Evolutionary conservation across 1,140 invertebrate genomes (phyloP), one percentile per base, ranked within the genome.

Genomic region (Bombus fervidus): DNA sequence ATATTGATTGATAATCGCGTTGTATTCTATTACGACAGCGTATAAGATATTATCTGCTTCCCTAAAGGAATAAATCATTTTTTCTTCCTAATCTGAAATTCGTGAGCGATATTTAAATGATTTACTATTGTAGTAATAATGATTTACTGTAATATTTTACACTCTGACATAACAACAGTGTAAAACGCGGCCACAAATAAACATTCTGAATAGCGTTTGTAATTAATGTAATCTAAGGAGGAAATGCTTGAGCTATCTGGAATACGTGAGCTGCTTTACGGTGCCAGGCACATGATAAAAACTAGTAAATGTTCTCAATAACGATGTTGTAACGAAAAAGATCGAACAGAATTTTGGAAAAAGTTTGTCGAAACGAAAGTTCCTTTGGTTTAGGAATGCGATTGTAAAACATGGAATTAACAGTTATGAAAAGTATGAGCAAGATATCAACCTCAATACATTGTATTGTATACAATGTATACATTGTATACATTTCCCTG

Each of bases 211-310:
- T 12, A 13, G 15, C 25, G 22, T 41, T 68, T 62, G 34, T 18
- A 76, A 86, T 85, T 88, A 88, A 88, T 86, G 81, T 39, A 89
- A 89, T 89, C 88, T 86, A 84, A 53, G 64, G 66, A 86, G 86
- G 84, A 84, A 83, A 68, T 43, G 41, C 25, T 77, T 68, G 12
- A 12, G 53, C 41, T 86, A 77, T 83, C 66, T 76, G 12, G 15
- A 41, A 31, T 83, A 71, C 81, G 73, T 62, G 53, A 86, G 68
- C 64, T 34, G 53, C n/a, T 43, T 83, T 71, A 18, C 12, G 3
- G 3, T 18, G n/a, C 22, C 3, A 22, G 3, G 1, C 12, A 15
- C 0, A n/a, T 2, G 79, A 86, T 86, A 86, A 82, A 82, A 75
- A 22, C 8, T n/a, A 28, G 71, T 37, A 68, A 53, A 41, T 53